Conservation (phyloP, 2,113 vertebrate species). For the Vulpes vulpes region DNA sequence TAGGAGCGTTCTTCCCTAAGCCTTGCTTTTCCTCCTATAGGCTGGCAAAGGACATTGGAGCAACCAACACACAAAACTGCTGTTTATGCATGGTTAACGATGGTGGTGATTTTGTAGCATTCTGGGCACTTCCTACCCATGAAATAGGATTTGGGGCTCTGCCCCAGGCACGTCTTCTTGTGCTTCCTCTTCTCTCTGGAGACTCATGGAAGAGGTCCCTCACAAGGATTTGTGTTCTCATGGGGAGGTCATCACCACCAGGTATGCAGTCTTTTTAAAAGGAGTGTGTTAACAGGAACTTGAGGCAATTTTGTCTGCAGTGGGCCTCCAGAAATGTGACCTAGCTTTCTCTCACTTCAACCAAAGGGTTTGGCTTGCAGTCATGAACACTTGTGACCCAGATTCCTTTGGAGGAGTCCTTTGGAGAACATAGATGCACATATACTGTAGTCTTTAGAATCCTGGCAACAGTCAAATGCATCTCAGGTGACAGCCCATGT, state of each 20-base stretch:
- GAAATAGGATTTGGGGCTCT: neutral
- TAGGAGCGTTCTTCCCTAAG: neutral
- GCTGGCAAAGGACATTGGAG: neutral
- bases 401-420: neutral
- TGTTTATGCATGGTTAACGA: neutral
- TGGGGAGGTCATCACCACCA: neutral
- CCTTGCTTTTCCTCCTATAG: neutral
- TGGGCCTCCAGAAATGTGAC: constrained; percentile 23
- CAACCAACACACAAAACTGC: neutral
- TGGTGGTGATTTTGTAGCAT: neutral
- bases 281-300: neutral
- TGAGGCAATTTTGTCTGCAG: neutral
- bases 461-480: neutral
- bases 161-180: neutral
- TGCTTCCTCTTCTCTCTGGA: neutral
- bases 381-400: neutral
- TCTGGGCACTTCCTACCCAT: neutral
- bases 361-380: neutral
- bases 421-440: neutral
- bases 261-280: neutral
- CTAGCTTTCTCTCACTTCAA: constrained; percentile 64
- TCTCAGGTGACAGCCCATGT: neutral
- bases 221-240: neutral
- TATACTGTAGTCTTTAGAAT: neutral
- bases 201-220: neutral